Conservation (phyloP, 2,113 vertebrate genomes). For the Gasterosteus nipponicus region DNA sequence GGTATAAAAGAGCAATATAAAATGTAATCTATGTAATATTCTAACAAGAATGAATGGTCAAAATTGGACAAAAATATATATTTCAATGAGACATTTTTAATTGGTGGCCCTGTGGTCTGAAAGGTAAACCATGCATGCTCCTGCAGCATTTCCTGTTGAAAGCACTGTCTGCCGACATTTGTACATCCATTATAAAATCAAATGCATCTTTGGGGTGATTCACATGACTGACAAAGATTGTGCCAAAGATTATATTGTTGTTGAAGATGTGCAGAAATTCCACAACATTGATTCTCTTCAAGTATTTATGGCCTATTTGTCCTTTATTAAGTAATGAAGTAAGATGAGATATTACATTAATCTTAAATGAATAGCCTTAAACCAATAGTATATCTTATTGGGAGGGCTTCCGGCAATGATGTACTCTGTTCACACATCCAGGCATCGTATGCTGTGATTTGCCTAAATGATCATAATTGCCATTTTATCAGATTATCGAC, state of each 20-base stretch:
- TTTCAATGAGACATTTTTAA: background rate
- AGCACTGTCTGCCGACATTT: conserved; percentile 19
- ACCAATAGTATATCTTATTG: background rate
- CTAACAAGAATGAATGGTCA: background rate
- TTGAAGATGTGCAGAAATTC: background rate
- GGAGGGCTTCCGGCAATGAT: background rate
- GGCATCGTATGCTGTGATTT: background rate
- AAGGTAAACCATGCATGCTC: background rate
- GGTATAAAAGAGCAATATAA: background rate
- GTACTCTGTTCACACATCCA: background rate
- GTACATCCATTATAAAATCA: conserved; percentile 6
- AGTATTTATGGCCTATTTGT: background rate
- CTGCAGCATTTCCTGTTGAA: conserved; percentile 2
- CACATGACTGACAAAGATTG: conserved; percentile 16
- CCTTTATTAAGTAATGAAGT: background rate
- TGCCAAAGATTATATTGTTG: background rate
- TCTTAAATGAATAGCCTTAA: background rate
- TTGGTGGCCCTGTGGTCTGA: background rate
- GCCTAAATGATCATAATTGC: background rate
- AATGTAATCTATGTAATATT: background rate
- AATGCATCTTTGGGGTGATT: conserved; percentile 3
- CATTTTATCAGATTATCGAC: background rate
- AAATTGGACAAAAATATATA: background rate
- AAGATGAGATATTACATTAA: background rate
- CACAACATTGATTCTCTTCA: background rate